Evolutionary conservation across 2,113 vertebrate genomes (phyloP).

Genomic region (Aphelocoma coerulescens): DNA sequence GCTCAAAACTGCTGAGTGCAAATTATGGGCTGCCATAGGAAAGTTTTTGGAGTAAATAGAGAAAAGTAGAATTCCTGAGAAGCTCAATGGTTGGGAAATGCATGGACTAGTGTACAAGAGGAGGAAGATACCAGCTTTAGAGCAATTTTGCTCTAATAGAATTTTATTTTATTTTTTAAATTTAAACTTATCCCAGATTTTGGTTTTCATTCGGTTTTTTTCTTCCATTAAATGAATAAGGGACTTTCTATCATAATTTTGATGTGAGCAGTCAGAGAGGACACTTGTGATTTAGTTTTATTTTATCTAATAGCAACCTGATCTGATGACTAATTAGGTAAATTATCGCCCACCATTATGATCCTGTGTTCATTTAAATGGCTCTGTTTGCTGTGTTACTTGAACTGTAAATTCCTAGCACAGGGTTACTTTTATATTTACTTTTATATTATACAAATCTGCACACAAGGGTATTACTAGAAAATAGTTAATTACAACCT

Average conservation of each 20-base stretch:
- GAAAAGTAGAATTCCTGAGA: neutral
- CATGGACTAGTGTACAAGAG: neutral
- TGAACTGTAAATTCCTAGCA: neutral
- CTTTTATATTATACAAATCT: neutral
- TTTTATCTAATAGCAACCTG: neutral
- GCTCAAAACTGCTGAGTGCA: neutral
- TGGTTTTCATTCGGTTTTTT: rapidly evolving
- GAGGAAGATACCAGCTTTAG: neutral
- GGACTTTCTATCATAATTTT: neutral
- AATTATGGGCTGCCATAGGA: no score
- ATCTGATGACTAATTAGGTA: neutral
- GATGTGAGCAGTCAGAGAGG: neutral
- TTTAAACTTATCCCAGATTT: neutral
- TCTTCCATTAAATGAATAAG: neutral
- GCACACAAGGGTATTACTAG: neutral
- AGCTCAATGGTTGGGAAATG: neutral
- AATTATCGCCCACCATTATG: neutral
- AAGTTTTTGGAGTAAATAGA: neutral
- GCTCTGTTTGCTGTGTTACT: neutral
- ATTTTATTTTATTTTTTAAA: neutral
- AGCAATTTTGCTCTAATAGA: neutral
- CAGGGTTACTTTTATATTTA: neutral
- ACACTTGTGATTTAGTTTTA: neutral
- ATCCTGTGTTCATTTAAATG: neutral
- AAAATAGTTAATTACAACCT: constrained; percentile 20